Evolutionary conservation across 2,797 vertebrate genomes (phyloP).

Genomic region (Salarias fasciatus): DNA sequence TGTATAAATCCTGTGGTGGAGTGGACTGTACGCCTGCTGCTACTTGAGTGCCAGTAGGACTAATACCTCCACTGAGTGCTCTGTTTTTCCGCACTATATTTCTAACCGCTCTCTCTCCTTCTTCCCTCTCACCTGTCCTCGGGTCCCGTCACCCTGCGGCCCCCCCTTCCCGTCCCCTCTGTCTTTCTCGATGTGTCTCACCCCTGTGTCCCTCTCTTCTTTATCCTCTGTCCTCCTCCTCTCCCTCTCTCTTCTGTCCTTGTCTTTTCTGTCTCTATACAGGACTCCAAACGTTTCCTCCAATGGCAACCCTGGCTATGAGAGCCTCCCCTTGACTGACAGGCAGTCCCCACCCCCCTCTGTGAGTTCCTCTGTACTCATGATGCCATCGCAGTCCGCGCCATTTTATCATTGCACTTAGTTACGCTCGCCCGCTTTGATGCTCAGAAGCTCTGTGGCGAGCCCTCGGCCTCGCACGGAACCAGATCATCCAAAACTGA

Average conservation of each 20-base stretch:
- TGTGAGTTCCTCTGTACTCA: conserved; percentile 87
- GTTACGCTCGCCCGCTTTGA: conserved; percentile 40
- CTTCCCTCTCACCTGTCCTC: conserved; percentile 75
- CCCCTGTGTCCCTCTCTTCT: conserved; percentile 66
- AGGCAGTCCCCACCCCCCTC: conserved; percentile 90
- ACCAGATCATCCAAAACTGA: too few relatives aligned
- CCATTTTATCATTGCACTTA: conserved; percentile 64
- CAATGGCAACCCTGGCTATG: conserved; percentile 98
- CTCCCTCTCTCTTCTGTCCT: conserved; percentile 62
- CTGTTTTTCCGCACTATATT: conserved; percentile 67
- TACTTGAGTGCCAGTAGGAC: conserved; percentile 38
- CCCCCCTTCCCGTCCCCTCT: conserved; percentile 46
- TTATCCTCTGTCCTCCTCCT: conserved; percentile 57
- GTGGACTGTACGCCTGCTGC: conserved; percentile 60
- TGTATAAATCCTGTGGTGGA: conserved; percentile 53
- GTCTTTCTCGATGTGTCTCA: conserved; percentile 77
- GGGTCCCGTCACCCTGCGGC: conserved; percentile 61
- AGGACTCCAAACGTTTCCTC: conserved; percentile 97
- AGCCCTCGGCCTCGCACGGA: conserved; percentile 12
- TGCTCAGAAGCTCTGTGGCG: conserved; percentile 27
- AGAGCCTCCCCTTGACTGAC: conserved; percentile 88
- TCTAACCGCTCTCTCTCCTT: conserved; percentile 78
- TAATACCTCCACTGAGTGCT: conserved; percentile 54
- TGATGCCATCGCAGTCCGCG: conserved; percentile 76
- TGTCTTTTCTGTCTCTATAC: conserved; percentile 83